These are phyloP conservation scores for Drosophila neonasuta DNA, from an alignment of 2,888 invertebrate genomes.

Conservation along the genomic window DNA sequence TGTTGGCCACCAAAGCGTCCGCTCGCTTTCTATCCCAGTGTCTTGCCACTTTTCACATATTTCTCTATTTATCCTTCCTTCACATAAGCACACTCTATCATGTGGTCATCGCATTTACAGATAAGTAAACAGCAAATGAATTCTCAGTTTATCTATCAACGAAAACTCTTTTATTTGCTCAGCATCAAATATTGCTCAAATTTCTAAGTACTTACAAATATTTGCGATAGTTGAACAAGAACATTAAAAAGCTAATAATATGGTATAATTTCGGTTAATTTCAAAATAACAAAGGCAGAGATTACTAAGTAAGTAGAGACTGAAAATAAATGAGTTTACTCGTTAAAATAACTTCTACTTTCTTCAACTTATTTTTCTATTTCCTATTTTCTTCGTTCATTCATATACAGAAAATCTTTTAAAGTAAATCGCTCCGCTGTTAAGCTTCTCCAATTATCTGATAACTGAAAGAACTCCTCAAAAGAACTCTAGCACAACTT, in stretches of 20 bases:
- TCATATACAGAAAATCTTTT: too few species aligned
- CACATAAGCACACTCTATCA: neutral
- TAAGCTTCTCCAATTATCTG: neutral
- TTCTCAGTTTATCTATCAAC: neutral
- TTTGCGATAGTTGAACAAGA: neutral
- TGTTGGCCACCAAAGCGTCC: slow-evolving; percentile 16
- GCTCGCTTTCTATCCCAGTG: slow-evolving; percentile 4
- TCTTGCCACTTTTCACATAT: neutral
- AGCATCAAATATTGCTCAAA: slow-evolving; percentile 10
- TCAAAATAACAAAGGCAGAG: neutral
- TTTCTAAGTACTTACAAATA: slow-evolving; percentile 28
- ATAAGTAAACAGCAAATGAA: slow-evolving; percentile 1
- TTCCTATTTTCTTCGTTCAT: neutral
- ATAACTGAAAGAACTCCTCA: neutral
- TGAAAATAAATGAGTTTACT: too few species aligned
- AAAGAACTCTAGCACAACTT: neutral
- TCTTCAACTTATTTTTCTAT: neutral
- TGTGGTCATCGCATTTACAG: slow-evolving; percentile 7
- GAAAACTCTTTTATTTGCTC: neutral
- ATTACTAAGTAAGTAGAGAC: too few species aligned
- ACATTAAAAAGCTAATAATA: slow-evolving; percentile 17
- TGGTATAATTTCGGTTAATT: neutral
- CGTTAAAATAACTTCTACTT: too few species aligned
- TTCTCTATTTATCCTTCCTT: neutral
- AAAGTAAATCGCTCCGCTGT: neutral